Evolutionary conservation across 1,140 invertebrate species (phyloP).

Genomic region (Procambarus clarkii): DNA sequence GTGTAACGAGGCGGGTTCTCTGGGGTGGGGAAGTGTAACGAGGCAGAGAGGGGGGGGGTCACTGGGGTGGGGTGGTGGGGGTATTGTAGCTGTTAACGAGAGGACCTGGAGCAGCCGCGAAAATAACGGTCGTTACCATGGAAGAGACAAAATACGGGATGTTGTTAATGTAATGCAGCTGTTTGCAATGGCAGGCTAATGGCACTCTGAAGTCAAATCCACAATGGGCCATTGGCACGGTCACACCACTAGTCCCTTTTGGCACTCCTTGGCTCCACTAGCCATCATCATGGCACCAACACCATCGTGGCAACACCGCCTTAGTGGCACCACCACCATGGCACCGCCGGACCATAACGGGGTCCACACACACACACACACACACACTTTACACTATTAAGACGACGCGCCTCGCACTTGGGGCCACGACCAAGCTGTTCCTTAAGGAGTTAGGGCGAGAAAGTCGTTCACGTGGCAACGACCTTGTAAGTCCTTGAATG

Average conservation of each 20-base stretch:
- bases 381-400: too few species aligned
- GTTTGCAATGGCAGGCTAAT: background rate
- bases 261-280: too few species aligned
- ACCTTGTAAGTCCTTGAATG: too few species aligned
- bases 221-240: background rate
- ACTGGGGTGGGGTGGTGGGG: constrained; percentile 19
- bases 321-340: background rate
- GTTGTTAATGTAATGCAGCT: background rate
- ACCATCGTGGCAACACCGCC: background rate
- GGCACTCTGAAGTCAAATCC: background rate
- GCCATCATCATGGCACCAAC: background rate
- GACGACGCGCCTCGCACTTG: too few species aligned
- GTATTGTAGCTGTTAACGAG: background rate
- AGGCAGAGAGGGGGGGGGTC: background rate
- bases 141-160: background rate
- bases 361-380: too few species aligned
- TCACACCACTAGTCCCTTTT: background rate
- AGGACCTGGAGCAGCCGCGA: background rate
- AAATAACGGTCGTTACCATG: background rate
- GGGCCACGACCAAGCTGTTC: too few species aligned
- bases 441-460: too few species aligned
- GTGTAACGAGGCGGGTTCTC: background rate
- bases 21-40: background rate
- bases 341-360: too few species aligned
- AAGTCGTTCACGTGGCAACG: too few species aligned